Evolutionary conservation across 2,888 invertebrate genomes (phyloP), one percentile per base, ranked within the genome.

Genomic region (Cerceris rybyensis): DNA sequence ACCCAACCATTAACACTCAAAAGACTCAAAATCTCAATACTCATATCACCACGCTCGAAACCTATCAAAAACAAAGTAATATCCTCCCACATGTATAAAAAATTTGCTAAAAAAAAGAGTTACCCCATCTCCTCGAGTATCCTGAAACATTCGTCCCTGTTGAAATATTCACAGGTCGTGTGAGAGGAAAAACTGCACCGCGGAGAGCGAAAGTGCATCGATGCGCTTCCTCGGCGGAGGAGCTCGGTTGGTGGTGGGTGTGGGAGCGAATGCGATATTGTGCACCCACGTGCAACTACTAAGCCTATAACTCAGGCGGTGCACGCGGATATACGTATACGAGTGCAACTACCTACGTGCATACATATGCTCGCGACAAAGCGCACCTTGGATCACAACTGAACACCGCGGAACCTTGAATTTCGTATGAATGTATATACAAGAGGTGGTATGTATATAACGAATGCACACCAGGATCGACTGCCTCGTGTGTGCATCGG

Each of bases 201-300:
- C 7, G 17, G 28, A 55, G 70, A 76, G 74, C 66, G 77, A 82
- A 83, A 83, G 64, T 70, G 66, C 76, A 81, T 76, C 77, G 75
- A 80, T 72, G 70, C 74, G 66, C 61, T 78, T 54, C 58, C 70
- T 57, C 7, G 54, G 54, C 61, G 74, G 42, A 60, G 54, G 54
- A 28, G 28, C 28, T 28, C 28, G 28, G 28, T 28, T 28, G 58
- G 57, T 66, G 76, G 81, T 86, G 84, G 83, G 85, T 86, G 85
- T 86, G 85, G 86, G 85, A 85, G 86, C 86, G 82, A 81, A 77
- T 70, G 77, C 86, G 82, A 85, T 86, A 85, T 81, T 64, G 82
- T 67, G 76, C 86, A 85, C 85, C 85, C 86, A 86, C 85, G 85
- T 85, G 84, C 80, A 83, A 67, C 81, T 66, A 50, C 77, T 80